Conservation (phyloP, 2,113 vertebrate species). For the Gallinago jamesoni region DNA sequence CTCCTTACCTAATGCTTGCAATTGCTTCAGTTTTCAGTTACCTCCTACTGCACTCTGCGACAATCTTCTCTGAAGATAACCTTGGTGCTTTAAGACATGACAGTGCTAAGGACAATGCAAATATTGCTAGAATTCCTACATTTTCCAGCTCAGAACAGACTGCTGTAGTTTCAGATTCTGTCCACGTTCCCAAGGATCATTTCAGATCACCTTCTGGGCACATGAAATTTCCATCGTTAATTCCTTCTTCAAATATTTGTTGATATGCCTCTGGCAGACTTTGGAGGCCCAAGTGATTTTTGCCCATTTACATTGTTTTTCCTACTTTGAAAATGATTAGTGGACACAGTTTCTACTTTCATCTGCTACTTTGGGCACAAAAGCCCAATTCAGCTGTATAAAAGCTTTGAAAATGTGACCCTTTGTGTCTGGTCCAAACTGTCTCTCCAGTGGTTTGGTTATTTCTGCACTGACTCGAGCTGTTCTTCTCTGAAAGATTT, state of each 20-base stretch:
- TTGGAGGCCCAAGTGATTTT: neutral
- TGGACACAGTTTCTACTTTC: slow-evolving; percentile 5
- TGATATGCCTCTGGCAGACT: slow-evolving; percentile 6
- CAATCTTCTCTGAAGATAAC: neutral
- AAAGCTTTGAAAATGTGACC: slow-evolving; percentile 48
- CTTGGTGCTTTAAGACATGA: neutral
- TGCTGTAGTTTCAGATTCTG: neutral
- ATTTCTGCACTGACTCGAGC: slow-evolving; percentile 26
- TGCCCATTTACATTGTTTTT: slow-evolving; percentile 17
- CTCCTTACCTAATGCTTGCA: neutral
- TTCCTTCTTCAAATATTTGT: slow-evolving; percentile 34
- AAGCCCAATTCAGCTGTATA: neutral
- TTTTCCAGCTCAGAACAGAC: neutral
- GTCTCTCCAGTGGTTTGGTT: slow-evolving; percentile 40
- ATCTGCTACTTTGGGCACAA: slow-evolving; percentile 6
- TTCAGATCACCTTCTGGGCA: neutral
- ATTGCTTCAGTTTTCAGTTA: neutral
- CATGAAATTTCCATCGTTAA: neutral
- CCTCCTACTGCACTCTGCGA: neutral
- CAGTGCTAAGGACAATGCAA: neutral
- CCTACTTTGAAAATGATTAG: slow-evolving; percentile 21
- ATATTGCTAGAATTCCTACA: neutral
- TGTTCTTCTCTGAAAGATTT: slow-evolving; percentile 37
- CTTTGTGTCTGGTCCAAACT: slow-evolving; percentile 35
- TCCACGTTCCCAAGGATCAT: neutral